A percentile compares a stretch with the other conserved stretches of the same genome.
Evolutionary conservation across 2,888 invertebrate genomes (phyloP).

Genomic region (Junonia oenone): DNA sequence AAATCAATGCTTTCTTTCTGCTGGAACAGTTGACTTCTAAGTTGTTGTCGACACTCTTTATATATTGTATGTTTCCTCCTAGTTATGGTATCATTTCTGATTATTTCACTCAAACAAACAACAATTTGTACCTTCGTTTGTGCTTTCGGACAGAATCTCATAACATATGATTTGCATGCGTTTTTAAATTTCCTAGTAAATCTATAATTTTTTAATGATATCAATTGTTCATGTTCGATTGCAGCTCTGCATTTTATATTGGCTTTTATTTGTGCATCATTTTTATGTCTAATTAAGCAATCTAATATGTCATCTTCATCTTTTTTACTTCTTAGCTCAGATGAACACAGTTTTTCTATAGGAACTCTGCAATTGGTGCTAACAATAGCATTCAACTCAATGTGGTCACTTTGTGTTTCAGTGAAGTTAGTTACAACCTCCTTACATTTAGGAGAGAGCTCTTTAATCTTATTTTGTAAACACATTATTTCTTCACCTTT

Average conservation of each 20-base stretch:
- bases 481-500: slow-evolving; percentile 96
- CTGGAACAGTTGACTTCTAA: slow-evolving; percentile 94
- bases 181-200: slow-evolving; percentile 97
- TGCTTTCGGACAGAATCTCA: slow-evolving; percentile 83
- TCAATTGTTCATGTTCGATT: slow-evolving; percentile 97
- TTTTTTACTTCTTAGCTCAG: slow-evolving; percentile 82
- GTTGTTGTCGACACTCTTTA: slow-evolving; percentile 93
- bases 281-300: slow-evolving; percentile 95
- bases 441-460: slow-evolving; percentile 84
- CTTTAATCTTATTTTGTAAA: slow-evolving; percentile 90
- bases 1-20: slow-evolving; percentile 93
- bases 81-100: slow-evolving; percentile 92
- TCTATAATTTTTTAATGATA: slow-evolving; percentile 94
- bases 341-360: slow-evolving; percentile 87
- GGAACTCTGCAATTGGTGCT: slow-evolving; percentile 89
- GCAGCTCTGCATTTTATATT: slow-evolving; percentile 93
- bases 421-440: slow-evolving; percentile 90
- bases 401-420: slow-evolving; percentile 92
- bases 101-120: slow-evolving; percentile 92
- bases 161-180: slow-evolving; percentile 91
- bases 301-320: slow-evolving; percentile 95
- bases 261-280: slow-evolving; percentile 88
- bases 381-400: slow-evolving; percentile 93
- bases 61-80: slow-evolving; percentile 88
- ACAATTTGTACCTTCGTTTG: slow-evolving; percentile 89